These are phyloP conservation scores for Azorinus chamasolen DNA, from an alignment of 2,888 invertebrate species.

Conservation along the genomic window DNA sequence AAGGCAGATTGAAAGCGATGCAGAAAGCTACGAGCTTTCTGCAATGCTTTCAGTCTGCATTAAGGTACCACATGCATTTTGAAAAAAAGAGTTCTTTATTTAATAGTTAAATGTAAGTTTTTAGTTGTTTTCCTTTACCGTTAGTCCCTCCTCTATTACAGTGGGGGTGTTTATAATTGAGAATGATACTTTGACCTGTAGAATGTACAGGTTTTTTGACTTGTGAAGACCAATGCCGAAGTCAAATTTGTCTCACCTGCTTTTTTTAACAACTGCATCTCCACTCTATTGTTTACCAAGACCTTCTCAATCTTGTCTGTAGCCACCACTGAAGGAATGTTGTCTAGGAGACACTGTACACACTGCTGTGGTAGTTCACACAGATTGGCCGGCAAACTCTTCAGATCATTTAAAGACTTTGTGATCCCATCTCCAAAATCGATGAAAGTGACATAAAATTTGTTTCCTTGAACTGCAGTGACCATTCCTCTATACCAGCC, in stretches of 20 bases:
- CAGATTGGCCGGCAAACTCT: constrained; percentile 52
- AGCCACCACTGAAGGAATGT: constrained; percentile 37
- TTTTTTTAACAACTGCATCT: constrained; percentile 54
- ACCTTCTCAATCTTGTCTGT: constrained; percentile 49
- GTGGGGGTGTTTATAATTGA: too few species aligned
- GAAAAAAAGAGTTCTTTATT: too few species aligned
- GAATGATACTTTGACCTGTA: too few species aligned
- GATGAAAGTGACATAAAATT: constrained; percentile 62
- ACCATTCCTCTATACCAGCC: constrained; percentile 71
- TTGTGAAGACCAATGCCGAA: too few species aligned
- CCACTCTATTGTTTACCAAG: constrained; percentile 64
- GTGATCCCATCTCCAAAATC: constrained; percentile 69
- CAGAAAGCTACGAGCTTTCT: too few species aligned
- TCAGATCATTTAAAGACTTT: constrained; percentile 48
- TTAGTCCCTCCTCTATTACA: too few species aligned
- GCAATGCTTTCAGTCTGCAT: too few species aligned
- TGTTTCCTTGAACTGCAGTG: constrained; percentile 39
- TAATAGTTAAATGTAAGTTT: too few species aligned
- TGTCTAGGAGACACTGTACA: constrained; percentile 60
- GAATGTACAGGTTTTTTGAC: too few species aligned
- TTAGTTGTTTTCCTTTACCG: too few species aligned
- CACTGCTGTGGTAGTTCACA: constrained; percentile 67
- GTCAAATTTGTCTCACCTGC: constrained; percentile 62
- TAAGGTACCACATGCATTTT: too few species aligned
- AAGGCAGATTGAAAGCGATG: too few species aligned